Base-by-base conservation (phyloP, 1,140 invertebrate genomes). In the Heliconius congener region DNA sequence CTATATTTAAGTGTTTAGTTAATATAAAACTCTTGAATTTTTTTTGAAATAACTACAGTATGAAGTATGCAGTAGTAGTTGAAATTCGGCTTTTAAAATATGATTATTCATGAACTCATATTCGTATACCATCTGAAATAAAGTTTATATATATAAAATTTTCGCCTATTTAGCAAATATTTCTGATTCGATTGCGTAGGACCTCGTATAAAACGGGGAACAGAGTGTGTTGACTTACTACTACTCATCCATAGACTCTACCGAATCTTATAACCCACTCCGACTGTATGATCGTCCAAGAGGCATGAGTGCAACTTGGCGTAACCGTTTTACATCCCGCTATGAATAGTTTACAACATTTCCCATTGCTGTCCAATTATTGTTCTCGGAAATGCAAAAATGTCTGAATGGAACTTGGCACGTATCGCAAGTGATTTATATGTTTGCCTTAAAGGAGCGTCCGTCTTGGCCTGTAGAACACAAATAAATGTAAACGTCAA, bases 341-440 rank as follows among this genome's bases (percentile, higher is more conserved):
- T 76, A 79, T 75, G 74, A 83, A 83, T 83, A 83, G 55, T 84
- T 82, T 79, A 82, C 57, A 71, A 71, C 76, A 60, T 76, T 77
- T 79, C 78, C 76, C 76, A 76, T 76, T 78, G 72, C 76, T 76
- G 80, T 78, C 71, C 80, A 83, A 83, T 83, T 74, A 83, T 83
- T 83, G 78, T 85, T 83, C 83, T 81, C 57, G 82, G 82, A 83
- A 81, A 76, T 78, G 74, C 76, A 81, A 78, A 81, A 80, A 82
- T 74, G 79, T 57, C 8, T 55, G 73, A 60, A 80, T 50, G 74
- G 77, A 85, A 82, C 70, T 83, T 82, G 80, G 77, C 82, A 81
- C 79, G 84, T 84, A 66, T 82, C 74, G 73, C 73, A 50, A 82
- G 74, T 83, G 85, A 88, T 88, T 88, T 87, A 86, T 87, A 81